Base-by-base conservation (phyloP, 2,797 vertebrate genomes). In the Poeciliopsis turneri region DNA sequence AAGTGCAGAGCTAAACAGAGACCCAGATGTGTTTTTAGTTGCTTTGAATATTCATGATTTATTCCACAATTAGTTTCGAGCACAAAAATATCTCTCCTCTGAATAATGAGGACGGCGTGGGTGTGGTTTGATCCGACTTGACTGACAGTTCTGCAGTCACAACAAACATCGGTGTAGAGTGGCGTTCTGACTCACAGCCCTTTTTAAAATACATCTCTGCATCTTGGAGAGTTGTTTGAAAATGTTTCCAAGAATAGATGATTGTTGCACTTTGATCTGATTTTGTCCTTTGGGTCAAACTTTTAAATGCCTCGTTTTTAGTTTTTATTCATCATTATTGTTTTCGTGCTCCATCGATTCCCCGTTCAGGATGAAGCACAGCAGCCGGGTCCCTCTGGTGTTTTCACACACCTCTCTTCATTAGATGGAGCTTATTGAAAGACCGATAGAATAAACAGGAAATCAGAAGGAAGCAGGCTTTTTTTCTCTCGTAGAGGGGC, bases 401-500 rank as follows among this genome's bases (percentile, higher is more conserved):
- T 82, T 76, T 84, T 81, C 47, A 28, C 69, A 61, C 59, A 68
- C 43, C 51, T 79, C 74, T 76, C 28, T 83, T 88, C 76, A 84
- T 80, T 82, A 72, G 79, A 74, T 64, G 59, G 66, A 77, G 75
- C 78, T 86, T 79, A 86, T 89, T 89, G 76, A 74, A 87, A 88
- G 80, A 86, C 74, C 85, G 70, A 2, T 77, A 74, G 51, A 84
- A 86, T 82, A 82, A 89, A 90, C 81, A 89, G 84, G 85, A 85
- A 88, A 83, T 80, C 72, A 84, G 69, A 75, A 39, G 49, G 57
- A 86, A 81, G 81, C 75, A 75, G 72, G 68, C n/a, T 75, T 86
- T 79, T 75, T 86, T 79, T 75, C 78, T 75, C 80, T 82, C 43
- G 59, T 53, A 30, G 47, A 20, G 1, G 23, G 10, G 78, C 75